Evolutionary conservation across 2,888 invertebrate genomes (phyloP).

Genomic region (Scaptomyza reducta): DNA sequence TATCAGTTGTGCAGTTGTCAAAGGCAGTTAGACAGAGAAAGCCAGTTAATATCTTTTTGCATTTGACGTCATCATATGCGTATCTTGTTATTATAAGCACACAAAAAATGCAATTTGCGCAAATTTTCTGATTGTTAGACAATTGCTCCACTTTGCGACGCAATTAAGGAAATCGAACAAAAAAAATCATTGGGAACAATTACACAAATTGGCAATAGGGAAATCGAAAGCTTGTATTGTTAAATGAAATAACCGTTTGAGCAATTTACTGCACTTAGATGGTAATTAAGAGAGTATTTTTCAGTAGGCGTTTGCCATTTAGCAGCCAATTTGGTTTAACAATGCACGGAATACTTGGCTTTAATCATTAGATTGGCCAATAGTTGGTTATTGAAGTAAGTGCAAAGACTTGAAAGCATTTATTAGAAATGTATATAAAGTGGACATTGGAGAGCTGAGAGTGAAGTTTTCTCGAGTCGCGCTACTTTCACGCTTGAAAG

Average conservation of each 20-base stretch:
- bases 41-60: conserved; percentile 34
- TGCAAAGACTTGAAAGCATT: conserved; percentile 35
- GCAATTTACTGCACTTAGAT: conserved; percentile 52
- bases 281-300: conserved; percentile 46
- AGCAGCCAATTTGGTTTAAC: conserved; percentile 40
- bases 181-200: conserved; percentile 44
- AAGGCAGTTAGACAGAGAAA: neutral
- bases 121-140: conserved; percentile 23
- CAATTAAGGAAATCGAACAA: conserved; percentile 35
- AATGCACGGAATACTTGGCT: conserved; percentile 23
- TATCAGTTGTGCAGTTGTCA: conserved; percentile 38
- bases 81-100: conserved; percentile 27
- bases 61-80: conserved; percentile 48
- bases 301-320: conserved; percentile 47
- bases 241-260: neutral
- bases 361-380: conserved; percentile 22
- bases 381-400: conserved; percentile 2
- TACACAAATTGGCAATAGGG: conserved; percentile 57
- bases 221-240: conserved; percentile 39
- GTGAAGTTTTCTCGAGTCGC: conserved; percentile 16
- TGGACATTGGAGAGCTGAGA: conserved; percentile 17
- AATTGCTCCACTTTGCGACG: conserved; percentile 49
- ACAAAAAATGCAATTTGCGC: conserved; percentile 16
- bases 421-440: conserved; percentile 50
- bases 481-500: conserved; percentile 75